phyloP scores from a whole-genome alignment of 2,797 vertebrate species.

The Acanthurus lineatus region DNA sequence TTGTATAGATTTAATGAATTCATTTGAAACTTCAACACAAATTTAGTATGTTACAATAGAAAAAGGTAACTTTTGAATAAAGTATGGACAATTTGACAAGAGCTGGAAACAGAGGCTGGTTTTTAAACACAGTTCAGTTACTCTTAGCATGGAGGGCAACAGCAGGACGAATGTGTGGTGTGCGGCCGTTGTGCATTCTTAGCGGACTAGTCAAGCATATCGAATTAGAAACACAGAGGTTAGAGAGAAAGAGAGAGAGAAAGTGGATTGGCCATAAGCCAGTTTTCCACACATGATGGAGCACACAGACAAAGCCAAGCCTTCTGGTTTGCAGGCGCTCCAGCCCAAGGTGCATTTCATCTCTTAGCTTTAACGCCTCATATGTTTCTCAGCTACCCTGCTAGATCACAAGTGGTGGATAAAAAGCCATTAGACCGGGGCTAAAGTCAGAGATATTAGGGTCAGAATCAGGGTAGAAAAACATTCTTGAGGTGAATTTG shows the following conservation, averaged over 20 bases:
- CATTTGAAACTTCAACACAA: background rate
- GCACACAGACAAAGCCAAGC: slow-evolving; percentile 55
- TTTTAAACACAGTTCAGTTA: slow-evolving; percentile 22
- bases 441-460: background rate
- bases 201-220: slow-evolving; percentile 68
- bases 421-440: background rate
- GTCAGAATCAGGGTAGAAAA: background rate
- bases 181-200: slow-evolving; percentile 51
- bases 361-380: slow-evolving; percentile 29
- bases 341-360: slow-evolving; percentile 52
- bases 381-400: slow-evolving; percentile 26
- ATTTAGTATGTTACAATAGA: background rate
- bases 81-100: background rate
- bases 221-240: slow-evolving; percentile 69
- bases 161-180: slow-evolving; percentile 55
- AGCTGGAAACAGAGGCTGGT: slow-evolving; percentile 39
- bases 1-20: slow-evolving; percentile 28
- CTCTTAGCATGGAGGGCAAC: slow-evolving; percentile 47
- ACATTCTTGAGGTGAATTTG: background rate
- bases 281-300: slow-evolving; percentile 70
- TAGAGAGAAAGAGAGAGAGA: slow-evolving; percentile 46
- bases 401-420: slow-evolving; percentile 10
- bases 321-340: slow-evolving; percentile 56
- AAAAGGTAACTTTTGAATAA: background rate
- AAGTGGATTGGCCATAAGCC: slow-evolving; percentile 62